Evolutionary conservation across 2,113 vertebrate species (phyloP).

Genomic region (Gymnocephalus cernua): DNA sequence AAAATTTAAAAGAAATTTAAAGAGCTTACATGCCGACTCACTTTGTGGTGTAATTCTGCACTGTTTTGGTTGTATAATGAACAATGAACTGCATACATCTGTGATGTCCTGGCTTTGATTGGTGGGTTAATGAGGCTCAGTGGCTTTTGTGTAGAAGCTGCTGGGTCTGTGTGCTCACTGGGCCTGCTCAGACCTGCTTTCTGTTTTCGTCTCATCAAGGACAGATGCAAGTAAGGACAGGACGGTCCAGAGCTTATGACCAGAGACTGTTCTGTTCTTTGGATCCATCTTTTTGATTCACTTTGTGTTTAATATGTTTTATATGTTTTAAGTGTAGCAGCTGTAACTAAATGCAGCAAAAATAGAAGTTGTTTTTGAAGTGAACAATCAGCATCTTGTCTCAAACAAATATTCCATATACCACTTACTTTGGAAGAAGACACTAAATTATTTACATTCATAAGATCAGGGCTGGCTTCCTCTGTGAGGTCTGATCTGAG

Average conservation of each 20-base stretch:
- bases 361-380: slow-evolving; percentile 28
- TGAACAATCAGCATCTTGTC: neutral
- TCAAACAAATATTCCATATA: neutral
- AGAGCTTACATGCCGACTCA: slow-evolving; percentile 7
- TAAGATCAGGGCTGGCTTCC: neutral
- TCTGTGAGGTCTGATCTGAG: slow-evolving; percentile 15
- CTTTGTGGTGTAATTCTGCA: slow-evolving; percentile 30
- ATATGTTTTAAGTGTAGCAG: slow-evolving; percentile 10
- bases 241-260: slow-evolving; percentile 18
- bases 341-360: slow-evolving; percentile 25
- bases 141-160: slow-evolving; percentile 32
- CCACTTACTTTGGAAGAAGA: slow-evolving; percentile 14
- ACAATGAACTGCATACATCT: slow-evolving; percentile 48
- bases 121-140: slow-evolving; percentile 32
- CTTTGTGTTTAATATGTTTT: slow-evolving; percentile 13
- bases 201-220: slow-evolving; percentile 34
- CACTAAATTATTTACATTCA: slow-evolving; percentile 27
- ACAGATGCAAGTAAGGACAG: slow-evolving; percentile 14
- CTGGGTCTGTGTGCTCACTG: slow-evolving; percentile 19
- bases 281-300: neutral
- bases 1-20: neutral
- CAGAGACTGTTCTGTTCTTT: neutral
- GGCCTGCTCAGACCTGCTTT: slow-evolving; percentile 53
- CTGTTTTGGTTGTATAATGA: slow-evolving; percentile 36
- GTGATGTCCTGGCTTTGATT: slow-evolving; percentile 39